These are phyloP conservation scores for Liopterus haemorrhoidalis DNA, from an alignment of 2,888 invertebrate genomes.

Conservation along the genomic window DNA sequence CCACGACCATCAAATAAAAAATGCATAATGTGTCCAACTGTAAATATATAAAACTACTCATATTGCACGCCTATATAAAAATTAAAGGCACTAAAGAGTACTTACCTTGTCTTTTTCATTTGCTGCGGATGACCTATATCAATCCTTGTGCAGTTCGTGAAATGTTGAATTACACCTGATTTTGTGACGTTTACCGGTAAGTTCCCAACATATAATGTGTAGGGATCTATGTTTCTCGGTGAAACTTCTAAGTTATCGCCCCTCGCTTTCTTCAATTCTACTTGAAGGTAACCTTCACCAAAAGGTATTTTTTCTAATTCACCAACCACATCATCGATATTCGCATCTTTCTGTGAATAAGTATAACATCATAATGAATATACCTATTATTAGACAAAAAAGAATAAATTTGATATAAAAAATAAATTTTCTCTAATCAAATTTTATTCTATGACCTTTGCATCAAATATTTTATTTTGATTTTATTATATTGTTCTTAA, in stretches of 20 bases:
- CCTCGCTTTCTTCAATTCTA: slow-evolving; percentile 54
- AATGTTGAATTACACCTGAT: slow-evolving; percentile 56
- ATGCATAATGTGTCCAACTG: too few species aligned
- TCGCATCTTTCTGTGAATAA: slow-evolving; percentile 48
- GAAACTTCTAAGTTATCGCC: slow-evolving; percentile 49
- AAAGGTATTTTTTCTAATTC: slow-evolving; percentile 40
- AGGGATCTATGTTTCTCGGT: slow-evolving; percentile 60
- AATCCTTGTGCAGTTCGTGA: slow-evolving; percentile 55
- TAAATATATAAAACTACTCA: too few species aligned
- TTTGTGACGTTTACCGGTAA: slow-evolving; percentile 59
- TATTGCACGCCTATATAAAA: too few species aligned
- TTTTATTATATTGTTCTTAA: too few species aligned
- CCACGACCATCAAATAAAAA: too few species aligned
- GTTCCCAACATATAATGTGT: slow-evolving; percentile 61
- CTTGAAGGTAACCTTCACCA: slow-evolving; percentile 54
- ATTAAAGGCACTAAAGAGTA: too few species aligned
- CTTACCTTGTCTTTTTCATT: slow-evolving; percentile 61
- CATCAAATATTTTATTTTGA: too few species aligned
- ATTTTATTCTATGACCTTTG: too few species aligned
- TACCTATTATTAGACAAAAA: too few species aligned
- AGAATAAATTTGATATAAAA: too few species aligned
- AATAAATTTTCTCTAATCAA: too few species aligned
- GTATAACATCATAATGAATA: too few species aligned
- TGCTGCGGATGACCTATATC: slow-evolving; percentile 64
- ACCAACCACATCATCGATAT: slow-evolving; percentile 54